Base-by-base conservation (phyloP, 2,888 invertebrate species). In the Mesoligia furuncula region DNA sequence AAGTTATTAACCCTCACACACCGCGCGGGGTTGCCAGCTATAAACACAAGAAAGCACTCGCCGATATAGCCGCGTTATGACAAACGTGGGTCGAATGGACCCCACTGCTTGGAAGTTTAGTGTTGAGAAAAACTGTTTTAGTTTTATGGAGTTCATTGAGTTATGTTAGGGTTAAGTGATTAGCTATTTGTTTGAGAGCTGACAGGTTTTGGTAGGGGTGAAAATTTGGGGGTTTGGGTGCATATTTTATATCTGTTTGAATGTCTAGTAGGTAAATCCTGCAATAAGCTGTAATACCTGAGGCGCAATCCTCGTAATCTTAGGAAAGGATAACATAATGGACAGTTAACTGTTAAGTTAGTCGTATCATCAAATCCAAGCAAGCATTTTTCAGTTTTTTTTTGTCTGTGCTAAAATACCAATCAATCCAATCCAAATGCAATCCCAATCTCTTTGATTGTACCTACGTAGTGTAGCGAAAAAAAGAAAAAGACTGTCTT, bases 41-140 rank as follows among this genome's bases (percentile, higher is more conserved):
- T 86, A 86, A 90, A 90, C 90, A 90, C 87, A 85, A 84, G 89
- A 91, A 91, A 90, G 85, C 91, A 91, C 91, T 91, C 86, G 82
- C 79, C 59, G 65, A 79, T 85, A 85, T 81, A 76, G 77, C 81
- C 84, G 27, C 77, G 71, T 85, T 87, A 83, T 77, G 61, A 80
- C 64, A 75, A 66, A 73, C 66, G 64, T 54, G 75, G 48, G 31
- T 65, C 64, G 42, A 51, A 64, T 62, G 75, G 81, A 74, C 79
- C 84, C 75, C 72, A 70, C 24, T 27, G 57, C 45, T 61, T 31
- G 20, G 9, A 31, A 73, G 59, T 84, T 74, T 74, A 74, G 81
- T 73, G 77, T 74, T 72, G 39, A 57, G 82, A 74, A 81, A 84
- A 79, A 85, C 71, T 73, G 79, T 81, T 84, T 67, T 62, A 51